phyloP scores from a whole-genome alignment of 2,888 invertebrate genomes.

The Drosophila setosimentum region DNA sequence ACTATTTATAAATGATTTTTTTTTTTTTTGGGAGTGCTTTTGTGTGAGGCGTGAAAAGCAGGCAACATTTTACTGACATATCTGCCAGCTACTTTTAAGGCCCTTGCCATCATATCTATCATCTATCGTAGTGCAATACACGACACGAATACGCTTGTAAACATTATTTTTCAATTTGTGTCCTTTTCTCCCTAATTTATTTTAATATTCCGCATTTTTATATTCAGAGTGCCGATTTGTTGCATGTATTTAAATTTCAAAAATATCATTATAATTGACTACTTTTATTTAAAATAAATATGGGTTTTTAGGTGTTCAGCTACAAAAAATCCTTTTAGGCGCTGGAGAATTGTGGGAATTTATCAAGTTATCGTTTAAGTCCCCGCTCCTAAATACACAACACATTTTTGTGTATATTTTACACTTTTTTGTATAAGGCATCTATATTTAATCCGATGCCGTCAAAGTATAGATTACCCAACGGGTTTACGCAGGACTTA shows the following conservation, averaged over 20 bases:
- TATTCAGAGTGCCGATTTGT: background rate
- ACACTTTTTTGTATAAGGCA: background rate
- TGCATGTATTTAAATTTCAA: background rate
- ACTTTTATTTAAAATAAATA: background rate
- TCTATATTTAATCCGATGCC: background rate
- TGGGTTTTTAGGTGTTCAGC: background rate
- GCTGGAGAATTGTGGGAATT: background rate
- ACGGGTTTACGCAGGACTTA: conserved; percentile 12
- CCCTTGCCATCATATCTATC: background rate
- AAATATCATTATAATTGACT: background rate
- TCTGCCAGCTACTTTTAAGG: conserved; percentile 9
- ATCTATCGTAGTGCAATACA: background rate
- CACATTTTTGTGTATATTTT: background rate
- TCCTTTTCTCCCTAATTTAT: background rate
- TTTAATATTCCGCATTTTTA: background rate
- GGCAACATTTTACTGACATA: conserved; percentile 24
- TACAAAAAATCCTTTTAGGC: background rate
- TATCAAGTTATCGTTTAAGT: background rate
- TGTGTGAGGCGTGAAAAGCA: background rate
- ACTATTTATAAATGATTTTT: background rate
- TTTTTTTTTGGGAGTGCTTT: background rate
- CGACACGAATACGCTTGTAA: background rate
- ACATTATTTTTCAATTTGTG: background rate
- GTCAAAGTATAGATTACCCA: conserved; percentile 4
- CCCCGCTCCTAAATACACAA: no score